These are phyloP conservation scores for Lepidostoma basale DNA, from an alignment of 1,140 invertebrate species.

Conservation along the genomic window DNA sequence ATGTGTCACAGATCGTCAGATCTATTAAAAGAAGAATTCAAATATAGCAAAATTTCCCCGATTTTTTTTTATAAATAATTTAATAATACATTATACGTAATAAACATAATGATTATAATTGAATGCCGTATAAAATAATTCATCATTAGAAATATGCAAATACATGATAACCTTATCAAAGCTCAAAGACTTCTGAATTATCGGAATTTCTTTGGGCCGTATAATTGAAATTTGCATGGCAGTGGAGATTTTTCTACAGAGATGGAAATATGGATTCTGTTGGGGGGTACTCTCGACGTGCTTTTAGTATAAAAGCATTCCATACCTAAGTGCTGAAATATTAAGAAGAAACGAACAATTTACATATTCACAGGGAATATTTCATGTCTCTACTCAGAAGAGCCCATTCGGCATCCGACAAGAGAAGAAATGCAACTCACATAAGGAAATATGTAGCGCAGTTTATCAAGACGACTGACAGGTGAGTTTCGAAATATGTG, in stretches of 20 bases:
- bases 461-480: slow-evolving; percentile 21
- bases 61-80: too few relatives aligned
- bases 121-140: too few relatives aligned
- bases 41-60: too few relatives aligned
- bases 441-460: slow-evolving; percentile 17
- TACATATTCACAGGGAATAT: slow-evolving; percentile 38
- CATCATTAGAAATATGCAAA: background rate
- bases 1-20: too few relatives aligned
- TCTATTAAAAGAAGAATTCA: too few relatives aligned
- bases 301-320: slow-evolving; percentile 45
- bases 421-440: slow-evolving; percentile 10
- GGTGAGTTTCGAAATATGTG: slow-evolving; percentile 10
- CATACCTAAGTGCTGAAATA: slow-evolving; percentile 42
- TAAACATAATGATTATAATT: too few relatives aligned
- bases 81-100: too few relatives aligned
- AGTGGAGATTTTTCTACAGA: slow-evolving; percentile 29
- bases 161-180: background rate
- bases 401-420: background rate
- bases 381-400: slow-evolving; percentile 19
- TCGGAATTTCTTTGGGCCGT: background rate
- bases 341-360: slow-evolving; percentile 44
- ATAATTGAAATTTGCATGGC: slow-evolving; percentile 45
- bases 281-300: slow-evolving; percentile 7
- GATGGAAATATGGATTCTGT: slow-evolving; percentile 19
- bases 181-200: slow-evolving; percentile 15